Evolutionary conservation across 2,888 invertebrate genomes (phyloP), one percentile per base, ranked within the genome.

Genomic region (Drosophila suboccidentalis): DNA sequence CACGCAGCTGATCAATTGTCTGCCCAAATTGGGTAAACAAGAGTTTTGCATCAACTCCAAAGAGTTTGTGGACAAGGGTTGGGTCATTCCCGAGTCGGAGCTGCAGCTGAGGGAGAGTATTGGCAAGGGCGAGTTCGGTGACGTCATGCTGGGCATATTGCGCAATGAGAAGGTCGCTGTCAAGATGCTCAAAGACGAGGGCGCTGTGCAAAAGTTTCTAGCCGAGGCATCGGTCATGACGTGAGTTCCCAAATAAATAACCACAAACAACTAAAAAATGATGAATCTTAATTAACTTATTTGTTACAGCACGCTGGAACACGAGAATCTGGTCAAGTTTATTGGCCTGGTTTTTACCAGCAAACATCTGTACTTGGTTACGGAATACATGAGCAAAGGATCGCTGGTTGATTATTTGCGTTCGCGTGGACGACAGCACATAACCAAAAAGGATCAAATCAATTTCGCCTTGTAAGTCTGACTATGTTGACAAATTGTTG

Each of bases 201-300:
- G 97, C 92, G 97, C 97, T 91, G 97, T 97, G 57, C 97, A 97
- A 93, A 96, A 97, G 91, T 97, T 98, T 92, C 94, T 98, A 19
- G 97, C 98, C 6, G 99, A 99, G 93, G 99, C 99, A 41, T 98
- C 98, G 80, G 95, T 99, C 68, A 99, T 99, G 99, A 98, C 99
- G 96, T 98, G 94, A 95, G 96, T 76, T 10, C 1, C 6, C 8
- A 32, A 3, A 13, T 1, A 13, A 19, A 1, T 8, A 29, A 26
- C 26, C 39, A 32, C 13, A n/a, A 36, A n/a, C 8, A n/a, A 51
- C 11, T 22, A n/a, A 43, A 29, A 15, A 51, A 13, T 3, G n/a
- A 4, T 10, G 22, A 6, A 11, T 29, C 11, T 6, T n/a, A 2
- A 8, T 11, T 15, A 36, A 1, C 10, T 29, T 4, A 3, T 39